Evolutionary conservation across 2,888 invertebrate species (phyloP), one percentile per base, ranked within the genome.

Genomic region (Sisyra terminalis): DNA sequence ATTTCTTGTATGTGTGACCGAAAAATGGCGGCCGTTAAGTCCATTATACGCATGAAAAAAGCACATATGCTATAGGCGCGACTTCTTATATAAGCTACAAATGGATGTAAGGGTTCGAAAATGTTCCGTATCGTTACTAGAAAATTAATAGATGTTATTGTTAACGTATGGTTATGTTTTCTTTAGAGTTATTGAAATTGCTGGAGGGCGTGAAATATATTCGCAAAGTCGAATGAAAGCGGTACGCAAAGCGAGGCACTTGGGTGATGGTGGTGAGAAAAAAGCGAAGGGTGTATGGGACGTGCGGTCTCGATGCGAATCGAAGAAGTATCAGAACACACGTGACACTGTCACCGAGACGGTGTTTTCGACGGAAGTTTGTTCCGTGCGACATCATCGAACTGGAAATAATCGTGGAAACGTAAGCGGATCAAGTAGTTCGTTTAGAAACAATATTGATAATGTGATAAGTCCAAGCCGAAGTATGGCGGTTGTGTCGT

Each of bases 131-230:
- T 24, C 24, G 24, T 24, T 24, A 7, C 24, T 24, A 24, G 24
- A 24, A 5, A 7, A 24, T 24, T 5, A 24, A 24, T 5, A 3
- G 24, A 24, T 24, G 24, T 24, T 5, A 24, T 24, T 24, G 24
- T 7, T n/a, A n/a, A n/a, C n/a, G n/a, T n/a, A n/a, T n/a, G n/a
- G 8, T 13, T 35, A 10, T 13, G 13, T 29, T 51, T 36, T 40
- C 51, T 55, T 29, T 54, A 73, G 73, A 60, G 81, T 82, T 59
- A 76, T 77, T 55, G 76, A 77, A 63, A 75, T 77, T 53, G 86
- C 87, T 43, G 87, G 87, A 51, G 87, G 86, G 46, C 71, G 85
- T 45, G 86, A 87, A 63, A 71, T 86, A 48, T 85, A 80, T 62
- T 85, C 85, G 32, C 82, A 84, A 60, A 85, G 83, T 60, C 68